Conservation (phyloP, 2,888 invertebrate genomes). For the Pantelozetes paolii region DNA sequence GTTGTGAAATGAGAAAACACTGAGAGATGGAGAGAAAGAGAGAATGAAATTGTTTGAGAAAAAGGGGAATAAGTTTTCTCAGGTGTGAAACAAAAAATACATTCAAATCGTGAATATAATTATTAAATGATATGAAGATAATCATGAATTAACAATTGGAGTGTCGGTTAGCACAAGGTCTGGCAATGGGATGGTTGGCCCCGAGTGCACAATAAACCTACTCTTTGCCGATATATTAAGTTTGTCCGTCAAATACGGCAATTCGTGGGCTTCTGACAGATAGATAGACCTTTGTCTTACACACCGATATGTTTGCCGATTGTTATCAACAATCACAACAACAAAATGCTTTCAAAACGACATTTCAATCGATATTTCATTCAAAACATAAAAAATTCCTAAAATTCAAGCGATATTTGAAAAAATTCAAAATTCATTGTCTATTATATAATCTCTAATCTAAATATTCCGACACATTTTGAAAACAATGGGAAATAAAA, state of each 20-base stretch:
- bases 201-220: constrained; percentile 17
- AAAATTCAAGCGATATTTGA: not conserved
- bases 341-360: not conserved
- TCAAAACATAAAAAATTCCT: no score
- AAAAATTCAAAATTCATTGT: not conserved
- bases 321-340: not conserved
- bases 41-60: not conserved
- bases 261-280: constrained; percentile 11
- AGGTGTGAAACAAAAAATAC: constrained; percentile 22
- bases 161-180: constrained; percentile 8
- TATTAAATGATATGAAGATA: constrained; percentile 14
- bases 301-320: not conserved
- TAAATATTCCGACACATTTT: constrained; percentile 1
- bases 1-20: not conserved
- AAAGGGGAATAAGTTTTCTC: not conserved
- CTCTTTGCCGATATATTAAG: not conserved
- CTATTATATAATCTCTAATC: not conserved
- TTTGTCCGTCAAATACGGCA: not conserved
- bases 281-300: constrained; percentile 9
- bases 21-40: not conserved
- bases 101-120: constrained; percentile 22
- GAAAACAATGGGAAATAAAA: not conserved
- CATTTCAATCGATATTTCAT: no score
- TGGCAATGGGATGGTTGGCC: constrained; percentile 16
- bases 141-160: constrained; percentile 24